phyloP scores from a whole-genome alignment of 2,113 vertebrate species.

The Rousettus leschenaultii region DNA sequence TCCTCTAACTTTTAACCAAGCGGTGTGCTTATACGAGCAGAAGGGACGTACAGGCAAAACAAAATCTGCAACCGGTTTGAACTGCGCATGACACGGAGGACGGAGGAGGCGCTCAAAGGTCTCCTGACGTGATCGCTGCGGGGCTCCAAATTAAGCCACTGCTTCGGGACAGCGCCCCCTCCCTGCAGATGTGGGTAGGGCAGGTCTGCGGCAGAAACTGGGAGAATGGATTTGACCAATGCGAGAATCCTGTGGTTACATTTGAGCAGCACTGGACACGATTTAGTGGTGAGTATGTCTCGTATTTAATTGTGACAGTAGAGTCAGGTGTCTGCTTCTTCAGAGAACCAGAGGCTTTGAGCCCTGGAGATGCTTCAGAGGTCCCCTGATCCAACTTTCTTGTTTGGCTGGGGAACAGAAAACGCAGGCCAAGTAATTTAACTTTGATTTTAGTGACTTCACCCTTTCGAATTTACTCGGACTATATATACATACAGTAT shows the following conservation, averaged over 20 bases:
- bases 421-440: background rate
- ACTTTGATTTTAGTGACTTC: background rate
- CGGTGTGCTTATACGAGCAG: background rate
- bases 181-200: fast-evolving
- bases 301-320: no score
- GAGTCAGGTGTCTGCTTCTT: background rate
- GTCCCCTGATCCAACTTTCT: background rate
- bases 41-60: background rate
- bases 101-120: background rate
- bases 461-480: background rate
- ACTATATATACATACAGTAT: background rate
- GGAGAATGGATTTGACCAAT: background rate
- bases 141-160: background rate
- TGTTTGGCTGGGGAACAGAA: background rate
- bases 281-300: background rate
- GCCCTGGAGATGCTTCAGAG: background rate
- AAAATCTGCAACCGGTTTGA: no score
- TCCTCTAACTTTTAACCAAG: background rate
- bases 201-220: background rate
- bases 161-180: background rate
- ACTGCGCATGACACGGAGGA: fast-evolving
- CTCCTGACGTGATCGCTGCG: fast-evolving
- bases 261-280: no score
- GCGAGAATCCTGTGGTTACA: fast-evolving
- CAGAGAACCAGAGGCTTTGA: background rate